Base-by-base conservation (phyloP, 1,140 invertebrate species). In the Drosophila rhopaloa region DNA sequence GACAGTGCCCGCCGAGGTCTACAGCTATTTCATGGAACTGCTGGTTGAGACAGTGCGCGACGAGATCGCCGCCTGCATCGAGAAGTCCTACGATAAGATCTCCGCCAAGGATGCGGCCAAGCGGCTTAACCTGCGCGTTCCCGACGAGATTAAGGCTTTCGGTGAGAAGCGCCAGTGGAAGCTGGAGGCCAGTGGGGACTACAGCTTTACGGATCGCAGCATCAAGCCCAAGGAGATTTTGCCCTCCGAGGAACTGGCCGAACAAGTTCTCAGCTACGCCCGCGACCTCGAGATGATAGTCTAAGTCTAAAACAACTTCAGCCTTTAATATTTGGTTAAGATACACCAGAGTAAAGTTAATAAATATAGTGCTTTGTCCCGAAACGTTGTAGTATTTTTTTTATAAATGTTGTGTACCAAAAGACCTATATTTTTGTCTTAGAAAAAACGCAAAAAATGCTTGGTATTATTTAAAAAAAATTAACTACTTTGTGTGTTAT, bases 231-330 rank as follows among this genome's bases (percentile, higher is more conserved):
- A 97, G 77, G 96, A 97, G 60, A 94, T 95, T 27, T 95, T 99
- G 73, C 98, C 98, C 2, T 98, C 98, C 19, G 93, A 94, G 51
- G 96, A 98, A 91, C 94, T 99, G 13, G 98, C 98, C 7, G 95
- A 97, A 81, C 97, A 99, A 93, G 96, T 97, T 16, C 97, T 99
- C 90, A 97, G 98, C 92, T 99, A 99, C 94, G 99, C 99, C 13
- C 96, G 97, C 91, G 98, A 99, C 94, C 94, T 99, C 54, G 99
- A 99, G 94, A 99, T 99, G 97, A 99, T 99, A 94, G 98, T 99
- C 57, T 99, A 97, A 94, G 88, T 41, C 19, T 10, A 35, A 16
- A 24, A 19, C 35, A 32, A 6, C 1, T 32, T 32, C 8, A 59
- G 9, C 19, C 48, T 60, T 13, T 11, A 67, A 60, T 51, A 27